Percentiles rank a stretch among this genome's conserved stretches.
Conservation (phyloP, 2,797 vertebrate genomes). For the Eurystomus glaucurus region DNA sequence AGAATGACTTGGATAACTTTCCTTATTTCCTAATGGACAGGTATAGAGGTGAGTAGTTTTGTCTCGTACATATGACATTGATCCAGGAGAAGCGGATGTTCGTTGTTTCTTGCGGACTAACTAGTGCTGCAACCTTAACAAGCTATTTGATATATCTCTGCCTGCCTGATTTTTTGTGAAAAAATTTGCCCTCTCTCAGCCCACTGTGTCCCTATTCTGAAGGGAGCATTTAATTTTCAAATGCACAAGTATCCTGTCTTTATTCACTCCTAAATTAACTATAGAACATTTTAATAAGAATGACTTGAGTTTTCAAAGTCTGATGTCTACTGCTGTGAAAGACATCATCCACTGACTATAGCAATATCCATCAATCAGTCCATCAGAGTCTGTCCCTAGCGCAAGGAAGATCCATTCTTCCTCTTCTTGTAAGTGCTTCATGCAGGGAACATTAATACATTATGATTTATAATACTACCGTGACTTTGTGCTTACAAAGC, state of each 20-base stretch:
- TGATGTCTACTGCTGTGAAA: neutral
- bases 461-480: slow-evolving; percentile 21
- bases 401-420: slow-evolving; percentile 50
- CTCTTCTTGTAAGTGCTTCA: slow-evolving; percentile 34
- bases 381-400: slow-evolving; percentile 23
- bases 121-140: neutral
- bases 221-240: neutral
- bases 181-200: neutral
- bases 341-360: slow-evolving; percentile 15
- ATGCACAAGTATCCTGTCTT: neutral
- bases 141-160: neutral
- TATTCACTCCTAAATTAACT: slow-evolving; percentile 2
- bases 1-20: neutral
- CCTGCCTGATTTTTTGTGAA: neutral
- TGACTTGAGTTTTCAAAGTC: neutral
- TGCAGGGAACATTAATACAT: slow-evolving; percentile 36
- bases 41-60: neutral
- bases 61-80: neutral
- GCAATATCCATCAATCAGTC: slow-evolving; percentile 50
- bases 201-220: neutral
- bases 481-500: slow-evolving; percentile 50
- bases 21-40: neutral
- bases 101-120: neutral
- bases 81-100: neutral
- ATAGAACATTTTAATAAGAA: slow-evolving; percentile 13